Evolutionary conservation across 1,140 invertebrate species (phyloP), one percentile per base, ranked within the genome.

Genomic region (Eriocheir sinensis): DNA sequence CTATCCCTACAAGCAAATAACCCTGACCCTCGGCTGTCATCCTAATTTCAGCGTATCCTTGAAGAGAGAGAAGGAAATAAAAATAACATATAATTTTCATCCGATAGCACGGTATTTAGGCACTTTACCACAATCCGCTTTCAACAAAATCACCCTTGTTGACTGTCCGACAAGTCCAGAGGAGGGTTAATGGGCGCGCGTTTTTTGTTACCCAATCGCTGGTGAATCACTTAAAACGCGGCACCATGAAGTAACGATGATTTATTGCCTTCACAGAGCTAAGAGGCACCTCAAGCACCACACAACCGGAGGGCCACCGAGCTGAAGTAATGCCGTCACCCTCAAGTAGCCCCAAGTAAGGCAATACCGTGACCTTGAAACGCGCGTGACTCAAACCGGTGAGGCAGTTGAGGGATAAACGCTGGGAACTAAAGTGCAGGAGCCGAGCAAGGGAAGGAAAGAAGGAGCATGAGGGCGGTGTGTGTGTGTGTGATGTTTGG

Each of bases 191-290:
- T 72, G 60, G 60, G 27, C 6, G 1, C 27, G 6, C 27, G 27
- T n/a, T 72, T 72, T 72, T n/a, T n/a, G 27, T 72, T 72, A 4
- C 60, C 60, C 60, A 72, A 72, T 72, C 27, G 60, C 6, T 72
- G 21, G 27, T 72, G 60, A 72, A 72, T 72, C 60, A 72, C 27
- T 72, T 21, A n/a, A 27, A 72, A 72, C n/a, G 60, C 6, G 60
- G 60, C 60, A 72, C n/a, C 53, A 60, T 60, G 4, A 72, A 72
- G 60, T 72, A 12, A 72, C 27, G n/a, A 72, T 72, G 60, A 72
- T 72, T n/a, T 72, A 72, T 72, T 72, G 60, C 60, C 60, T n/a
- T n/a, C 60, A 72, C 60, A 72, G n/a, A 72, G 60, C 60, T 72
- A 72, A 72, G 60, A n/a, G 60, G 12, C 60, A 4, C 60, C 60